Conservation (phyloP, 2,797 vertebrate genomes). For the Euphonia xanthogaster region DNA sequence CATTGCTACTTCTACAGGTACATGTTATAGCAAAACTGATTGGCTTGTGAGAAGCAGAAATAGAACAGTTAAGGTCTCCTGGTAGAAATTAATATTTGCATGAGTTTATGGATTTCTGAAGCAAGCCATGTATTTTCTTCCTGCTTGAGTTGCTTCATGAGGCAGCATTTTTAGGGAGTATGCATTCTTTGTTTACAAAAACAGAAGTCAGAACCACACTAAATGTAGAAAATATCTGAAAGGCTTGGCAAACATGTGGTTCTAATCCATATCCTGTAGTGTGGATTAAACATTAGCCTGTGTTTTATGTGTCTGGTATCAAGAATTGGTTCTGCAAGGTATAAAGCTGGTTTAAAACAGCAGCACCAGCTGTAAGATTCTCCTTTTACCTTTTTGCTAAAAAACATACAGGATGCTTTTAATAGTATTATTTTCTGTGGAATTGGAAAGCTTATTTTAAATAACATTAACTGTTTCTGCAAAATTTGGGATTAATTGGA, state of each 20-base stretch:
- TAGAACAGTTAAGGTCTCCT: not conserved
- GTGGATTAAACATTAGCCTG: not conserved
- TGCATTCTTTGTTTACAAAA: not conserved
- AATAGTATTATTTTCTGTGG: not conserved
- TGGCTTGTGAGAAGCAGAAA: not conserved
- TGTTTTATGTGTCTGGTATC: not conserved
- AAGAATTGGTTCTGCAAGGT: not conserved
- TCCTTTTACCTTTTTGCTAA: not conserved
- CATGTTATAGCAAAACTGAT: not conserved
- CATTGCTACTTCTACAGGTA: slow-evolving; percentile 87
- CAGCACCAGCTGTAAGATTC: not conserved
- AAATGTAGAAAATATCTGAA: not conserved
- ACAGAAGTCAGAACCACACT: not conserved
- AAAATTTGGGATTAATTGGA: not conserved
- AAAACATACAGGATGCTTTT: not conserved
- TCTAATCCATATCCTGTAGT: not conserved
- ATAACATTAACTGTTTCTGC: not conserved
- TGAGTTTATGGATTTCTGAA: not conserved
- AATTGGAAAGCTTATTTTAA: not conserved
- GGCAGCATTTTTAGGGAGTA: not conserved
- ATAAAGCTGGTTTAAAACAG: not conserved
- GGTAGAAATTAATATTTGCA: not conserved
- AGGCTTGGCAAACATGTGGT: not conserved
- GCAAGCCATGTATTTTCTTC: not conserved
- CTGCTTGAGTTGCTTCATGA: not conserved